A percentile compares a stretch with the other conserved stretches of the same genome.
Conservation (phyloP, 2,797 vertebrate genomes). For the Chaetodon trifasciatus region DNA sequence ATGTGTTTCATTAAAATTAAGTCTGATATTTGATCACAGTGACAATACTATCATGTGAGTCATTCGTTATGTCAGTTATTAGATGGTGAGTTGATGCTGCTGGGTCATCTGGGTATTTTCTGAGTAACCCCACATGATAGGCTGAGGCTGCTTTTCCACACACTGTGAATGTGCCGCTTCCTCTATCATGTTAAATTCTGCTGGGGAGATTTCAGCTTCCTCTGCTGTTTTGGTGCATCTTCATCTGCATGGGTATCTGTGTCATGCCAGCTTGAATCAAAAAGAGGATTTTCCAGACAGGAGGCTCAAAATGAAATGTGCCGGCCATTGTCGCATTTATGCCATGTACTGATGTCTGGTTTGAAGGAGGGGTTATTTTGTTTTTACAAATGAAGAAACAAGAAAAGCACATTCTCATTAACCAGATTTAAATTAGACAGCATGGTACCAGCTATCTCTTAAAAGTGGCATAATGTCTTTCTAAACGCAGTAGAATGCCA, state of each 20-base stretch:
- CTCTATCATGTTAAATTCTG: neutral
- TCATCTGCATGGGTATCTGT: neutral
- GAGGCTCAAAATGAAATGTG: constrained; percentile 8
- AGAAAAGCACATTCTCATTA: neutral
- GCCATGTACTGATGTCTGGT: neutral
- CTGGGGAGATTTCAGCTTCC: neutral
- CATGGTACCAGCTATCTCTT: neutral
- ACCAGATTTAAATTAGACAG: neutral
- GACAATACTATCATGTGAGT: neutral
- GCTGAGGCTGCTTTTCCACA: constrained; percentile 7
- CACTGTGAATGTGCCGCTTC: constrained; percentile 12
- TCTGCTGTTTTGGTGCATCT: neutral
- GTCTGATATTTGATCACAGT: neutral
- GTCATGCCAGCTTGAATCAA: neutral
- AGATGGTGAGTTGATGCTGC: constrained; percentile 1
- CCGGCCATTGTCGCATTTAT: neutral
- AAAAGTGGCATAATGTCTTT: neutral
- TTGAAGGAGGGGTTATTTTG: neutral
- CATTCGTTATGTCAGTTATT: neutral
- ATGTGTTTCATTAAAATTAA: neutral
- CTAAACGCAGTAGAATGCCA: neutral
- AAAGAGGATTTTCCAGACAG: constrained; percentile 1
- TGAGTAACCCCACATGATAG: neutral
- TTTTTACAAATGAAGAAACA: neutral
- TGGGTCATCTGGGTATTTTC: constrained; percentile 5